Evolutionary conservation across 2,888 invertebrate genomes (phyloP).

Genomic region (Epinotia brunnichana): DNA sequence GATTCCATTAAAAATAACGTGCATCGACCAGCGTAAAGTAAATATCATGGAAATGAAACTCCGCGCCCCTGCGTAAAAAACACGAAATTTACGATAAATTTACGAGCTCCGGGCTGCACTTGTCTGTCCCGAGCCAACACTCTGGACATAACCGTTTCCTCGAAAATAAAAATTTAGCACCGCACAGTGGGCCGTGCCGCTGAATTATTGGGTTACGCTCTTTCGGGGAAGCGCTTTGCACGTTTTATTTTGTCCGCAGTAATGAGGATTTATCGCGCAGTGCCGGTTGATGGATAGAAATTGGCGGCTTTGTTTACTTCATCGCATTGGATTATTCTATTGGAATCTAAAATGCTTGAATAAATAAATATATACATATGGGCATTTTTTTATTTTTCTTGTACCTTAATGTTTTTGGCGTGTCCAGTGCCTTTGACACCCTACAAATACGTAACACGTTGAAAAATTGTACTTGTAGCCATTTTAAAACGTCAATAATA

Average conservation of each 20-base stretch:
- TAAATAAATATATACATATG: background rate
- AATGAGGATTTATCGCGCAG: conserved; percentile 59
- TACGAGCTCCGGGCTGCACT: conserved; percentile 52
- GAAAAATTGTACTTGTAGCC: no score
- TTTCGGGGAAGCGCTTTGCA: conserved; percentile 51
- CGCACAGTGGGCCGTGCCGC: conserved; percentile 63
- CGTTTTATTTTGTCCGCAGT: conserved; percentile 61
- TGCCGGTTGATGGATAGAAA: conserved; percentile 53
- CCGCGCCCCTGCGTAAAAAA: conserved; percentile 32
- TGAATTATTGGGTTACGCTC: conserved; percentile 63
- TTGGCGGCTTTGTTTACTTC: conserved; percentile 43
- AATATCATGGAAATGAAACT: conserved; percentile 36
- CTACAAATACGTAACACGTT: no score
- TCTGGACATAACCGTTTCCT: conserved; percentile 74
- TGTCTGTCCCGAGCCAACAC: conserved; percentile 57
- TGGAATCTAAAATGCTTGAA: background rate
- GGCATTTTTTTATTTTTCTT: no score
- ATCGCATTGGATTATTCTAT: conserved; percentile 24
- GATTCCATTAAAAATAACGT: background rate
- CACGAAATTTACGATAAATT: conserved; percentile 54
- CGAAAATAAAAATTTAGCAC: conserved; percentile 74
- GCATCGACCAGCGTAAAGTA: conserved; percentile 14
- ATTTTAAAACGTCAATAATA: no score
- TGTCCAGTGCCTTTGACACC: no score
- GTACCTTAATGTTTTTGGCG: no score